Evolutionary conservation across 2,113 vertebrate species (phyloP), one percentile per base, ranked within the genome.

Genomic region (Python bivittatus): DNA sequence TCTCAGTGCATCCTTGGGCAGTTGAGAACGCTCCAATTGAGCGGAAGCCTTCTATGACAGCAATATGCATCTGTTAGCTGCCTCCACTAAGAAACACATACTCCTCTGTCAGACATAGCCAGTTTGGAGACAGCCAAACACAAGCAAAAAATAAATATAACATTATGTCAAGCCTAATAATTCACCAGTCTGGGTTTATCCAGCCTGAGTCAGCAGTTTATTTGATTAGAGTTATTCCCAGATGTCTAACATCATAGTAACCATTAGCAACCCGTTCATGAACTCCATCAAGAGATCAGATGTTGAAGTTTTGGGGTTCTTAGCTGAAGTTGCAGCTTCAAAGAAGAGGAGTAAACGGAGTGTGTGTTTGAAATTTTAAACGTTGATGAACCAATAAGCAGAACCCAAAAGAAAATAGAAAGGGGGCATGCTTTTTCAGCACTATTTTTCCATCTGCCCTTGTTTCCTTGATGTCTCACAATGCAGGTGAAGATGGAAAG

Each of bases 171-270:
- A 94, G 94, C 61, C 38, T 93, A 92, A 94, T 92, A 95, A 94
- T 94, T 95, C 93, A 95, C 91, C n/a, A 6, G 0, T 58, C 92
- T 89, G 85, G 94, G 93, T 92, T 92, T 96, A 95, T 93, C 94
- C 94, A 48, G 56, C 95, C 94, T 0, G 0, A 96, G 94, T 96
- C 96, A 97, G 94, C 95, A 95, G 94, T 91, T 96, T 94, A 84
- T 95, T 97, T 96, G 95, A 97, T 96, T 95, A 97, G 93, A 83
- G 61, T 92, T 93, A 95, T 96, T 97, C 94, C 94, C 95, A 88
- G 85, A 88, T 53, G 91, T 88, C 61, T 93, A 89, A 91, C 0
- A 0, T 95, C 86, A 89, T 0, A 0, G 95, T 96, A 95, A 93
- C 93, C 83, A 56, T 54, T 93, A 93, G 94, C 95, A 97, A 96